Evolutionary conservation across 1,140 invertebrate genomes (phyloP).

Genomic region (Galleria mellonella): DNA sequence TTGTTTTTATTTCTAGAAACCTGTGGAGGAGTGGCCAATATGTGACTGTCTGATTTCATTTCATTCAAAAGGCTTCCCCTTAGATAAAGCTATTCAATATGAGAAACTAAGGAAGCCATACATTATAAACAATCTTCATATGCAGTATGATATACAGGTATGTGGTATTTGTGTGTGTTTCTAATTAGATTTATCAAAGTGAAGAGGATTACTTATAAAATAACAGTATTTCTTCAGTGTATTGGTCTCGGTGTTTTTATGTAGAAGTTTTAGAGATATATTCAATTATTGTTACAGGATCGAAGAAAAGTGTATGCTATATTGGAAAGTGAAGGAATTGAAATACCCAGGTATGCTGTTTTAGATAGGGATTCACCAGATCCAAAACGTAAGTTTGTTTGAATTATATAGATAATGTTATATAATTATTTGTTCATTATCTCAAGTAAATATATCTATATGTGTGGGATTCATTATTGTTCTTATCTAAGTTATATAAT

Average conservation of each 20-base stretch:
- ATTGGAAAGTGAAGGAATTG: constrained; percentile 94
- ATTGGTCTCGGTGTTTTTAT: no score
- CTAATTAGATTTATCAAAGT: no score
- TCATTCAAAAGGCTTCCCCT: constrained; percentile 98
- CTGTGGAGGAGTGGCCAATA: constrained; percentile 98
- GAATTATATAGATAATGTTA: background rate
- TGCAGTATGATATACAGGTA: constrained; percentile 98
- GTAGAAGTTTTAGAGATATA: no score
- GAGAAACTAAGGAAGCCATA: constrained; percentile 95
- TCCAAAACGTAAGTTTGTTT: constrained; percentile 87
- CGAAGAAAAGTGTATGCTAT: constrained; percentile 96
- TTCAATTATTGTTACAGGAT: constrained; percentile 82
- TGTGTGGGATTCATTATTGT: no score
- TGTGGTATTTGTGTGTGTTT: constrained; percentile 7
- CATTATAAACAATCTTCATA: constrained; percentile 98
- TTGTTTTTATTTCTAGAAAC: constrained; percentile 78
- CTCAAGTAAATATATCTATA: background rate
- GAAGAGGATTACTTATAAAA: no score
- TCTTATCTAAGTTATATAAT: no score
- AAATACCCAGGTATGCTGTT: constrained; percentile 98
- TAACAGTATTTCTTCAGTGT: no score
- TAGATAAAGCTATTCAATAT: constrained; percentile 99
- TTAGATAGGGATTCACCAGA: constrained; percentile 94
- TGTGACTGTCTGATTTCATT: constrained; percentile 99
- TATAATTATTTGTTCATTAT: background rate